Percentiles rank a stretch among this genome's conserved stretches.
Evolutionary conservation across 2,113 vertebrate genomes (phyloP).

Genomic region (Paralichthys olivaceus): DNA sequence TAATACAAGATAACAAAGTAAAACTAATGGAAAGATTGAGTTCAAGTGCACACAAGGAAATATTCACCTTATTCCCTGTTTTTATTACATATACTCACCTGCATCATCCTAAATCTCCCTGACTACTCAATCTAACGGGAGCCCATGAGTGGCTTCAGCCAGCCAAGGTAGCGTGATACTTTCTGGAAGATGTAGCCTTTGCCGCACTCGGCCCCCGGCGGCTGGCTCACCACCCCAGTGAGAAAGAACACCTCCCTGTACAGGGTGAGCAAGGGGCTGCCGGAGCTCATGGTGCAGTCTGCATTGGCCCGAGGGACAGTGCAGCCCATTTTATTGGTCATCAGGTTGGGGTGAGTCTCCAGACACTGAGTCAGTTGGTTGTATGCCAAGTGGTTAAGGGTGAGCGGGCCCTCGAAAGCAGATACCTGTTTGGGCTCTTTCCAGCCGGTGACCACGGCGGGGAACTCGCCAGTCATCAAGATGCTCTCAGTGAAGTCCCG

Average conservation of each 20-base stretch:
- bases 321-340: conserved; percentile 85
- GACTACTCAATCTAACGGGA: conserved; percentile 29
- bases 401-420: conserved; percentile 62
- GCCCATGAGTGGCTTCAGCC: conserved; percentile 74
- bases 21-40: conserved; percentile 3
- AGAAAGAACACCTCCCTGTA: conserved; percentile 82
- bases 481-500: conserved; percentile 80
- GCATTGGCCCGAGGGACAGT: conserved; percentile 62
- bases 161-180: conserved; percentile 79
- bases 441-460: conserved; percentile 79
- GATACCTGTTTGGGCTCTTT: conserved; percentile 5
- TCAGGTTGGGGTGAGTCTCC: conserved; percentile 57
- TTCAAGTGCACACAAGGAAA: conserved; percentile 2
- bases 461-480: conserved; percentile 62
- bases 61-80: conserved; percentile 13
- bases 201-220: conserved; percentile 64
- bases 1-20: conserved; percentile 3
- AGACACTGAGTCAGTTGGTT: conserved; percentile 65
- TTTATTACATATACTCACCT: not conserved
- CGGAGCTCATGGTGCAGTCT: conserved; percentile 76
- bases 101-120: not conserved
- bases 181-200: conserved; percentile 82
- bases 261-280: conserved; percentile 81
- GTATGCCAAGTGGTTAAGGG: conserved; percentile 75
- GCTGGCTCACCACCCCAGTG: conserved; percentile 78